Evolutionary conservation across 2,113 vertebrate species (phyloP).

Genomic region (Columba livia): DNA sequence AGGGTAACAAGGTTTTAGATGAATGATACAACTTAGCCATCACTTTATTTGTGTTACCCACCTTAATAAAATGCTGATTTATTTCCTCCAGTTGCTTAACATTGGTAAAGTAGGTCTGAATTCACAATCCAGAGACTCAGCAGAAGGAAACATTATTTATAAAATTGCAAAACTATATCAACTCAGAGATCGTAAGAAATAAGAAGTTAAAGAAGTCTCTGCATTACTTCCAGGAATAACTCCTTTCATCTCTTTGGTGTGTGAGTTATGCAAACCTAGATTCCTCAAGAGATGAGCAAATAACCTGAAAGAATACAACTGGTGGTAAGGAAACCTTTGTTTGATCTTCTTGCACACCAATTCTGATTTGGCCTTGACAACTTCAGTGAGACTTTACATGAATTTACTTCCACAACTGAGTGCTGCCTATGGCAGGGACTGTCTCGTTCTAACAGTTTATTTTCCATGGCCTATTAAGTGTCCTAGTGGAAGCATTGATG

Average conservation of each 20-base stretch:
- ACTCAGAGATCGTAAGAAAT: neutral
- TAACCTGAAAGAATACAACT: neutral
- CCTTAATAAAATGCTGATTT: neutral
- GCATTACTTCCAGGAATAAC: neutral
- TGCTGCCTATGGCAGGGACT: neutral
- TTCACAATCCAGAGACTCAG: neutral
- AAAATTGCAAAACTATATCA: neutral
- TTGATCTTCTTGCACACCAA: neutral
- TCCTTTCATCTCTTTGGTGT: neutral
- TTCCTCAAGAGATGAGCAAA: neutral
- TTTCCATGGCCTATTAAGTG: neutral
- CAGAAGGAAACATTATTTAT: neutral
- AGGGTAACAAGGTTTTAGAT: neutral
- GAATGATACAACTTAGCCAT: neutral
- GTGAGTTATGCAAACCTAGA: neutral
- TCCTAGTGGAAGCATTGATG: neutral
- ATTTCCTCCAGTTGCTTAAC: neutral
- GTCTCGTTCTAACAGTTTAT: neutral
- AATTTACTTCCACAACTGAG: neutral
- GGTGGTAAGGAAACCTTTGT: neutral
- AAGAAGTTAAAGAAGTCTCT: neutral
- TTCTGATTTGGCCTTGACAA: constrained; percentile 7
- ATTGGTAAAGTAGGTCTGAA: neutral
- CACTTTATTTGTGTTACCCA: neutral
- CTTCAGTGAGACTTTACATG: neutral